Evolutionary conservation across 2,888 invertebrate species (phyloP), one percentile per base, ranked within the genome.

Genomic region (Sisyra nigra): DNA sequence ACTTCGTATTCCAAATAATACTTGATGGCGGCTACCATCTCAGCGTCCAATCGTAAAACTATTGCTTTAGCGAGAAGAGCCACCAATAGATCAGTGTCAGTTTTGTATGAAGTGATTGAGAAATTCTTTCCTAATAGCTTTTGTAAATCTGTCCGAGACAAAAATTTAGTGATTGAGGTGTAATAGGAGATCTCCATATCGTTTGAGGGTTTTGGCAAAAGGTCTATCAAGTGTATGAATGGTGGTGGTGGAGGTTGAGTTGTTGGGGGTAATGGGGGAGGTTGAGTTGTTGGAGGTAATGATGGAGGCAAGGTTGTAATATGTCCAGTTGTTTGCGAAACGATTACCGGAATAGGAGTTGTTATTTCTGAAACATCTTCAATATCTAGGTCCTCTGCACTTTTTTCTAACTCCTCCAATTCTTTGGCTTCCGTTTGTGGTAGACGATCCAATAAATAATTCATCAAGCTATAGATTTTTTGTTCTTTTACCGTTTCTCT

Each of bases 101-200:
- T 38, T 15, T 33, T 30, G 24, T 38, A 45, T 2, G 18, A 29
- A n/a, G 40, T 9, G 2, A 48, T 15, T 14, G 39, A 18, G 8
- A 35, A 15, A 15, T 47, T 31, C 19, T 39, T 34, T 9, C 35
- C 37, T 9, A 44, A 14, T 13, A 44, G 14, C 7, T 31, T 9
- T 33, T 37, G 36, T 15, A 45, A 18, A 31, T 42, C 31, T 13
- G 40, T 31, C 10, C 44, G 40, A 14, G 33, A 40, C 24, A 49
- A 30, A 37, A 48, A 46, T 13, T 9, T 13, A 18, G 36, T 39
- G n/a, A 49, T 34, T 24, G 33, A 39, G 13, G 13, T 29, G 29
- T 44, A 44, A 11, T 47, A 37, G 35, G 45, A 31, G 18, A 44
- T 18, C 18, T 45, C 41, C 10, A 44, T 44, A 1, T 33, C 36